phyloP scores from a whole-genome alignment of 2,888 invertebrate species.

The Philonicus albiceps region DNA sequence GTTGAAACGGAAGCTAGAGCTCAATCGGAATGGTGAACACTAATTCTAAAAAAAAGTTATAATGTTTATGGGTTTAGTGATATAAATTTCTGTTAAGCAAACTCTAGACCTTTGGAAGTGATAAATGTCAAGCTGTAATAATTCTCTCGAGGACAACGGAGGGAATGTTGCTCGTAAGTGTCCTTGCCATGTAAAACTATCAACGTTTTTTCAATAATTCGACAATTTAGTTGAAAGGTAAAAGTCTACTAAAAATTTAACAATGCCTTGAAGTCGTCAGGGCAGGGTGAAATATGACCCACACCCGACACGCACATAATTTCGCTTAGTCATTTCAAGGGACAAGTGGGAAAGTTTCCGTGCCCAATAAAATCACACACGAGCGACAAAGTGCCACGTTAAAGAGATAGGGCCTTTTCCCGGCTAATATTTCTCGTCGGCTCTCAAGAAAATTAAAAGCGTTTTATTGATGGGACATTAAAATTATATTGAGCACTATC shows the following conservation, averaged over 20 bases:
- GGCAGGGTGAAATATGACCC: background rate
- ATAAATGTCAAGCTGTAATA: background rate
- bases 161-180: background rate
- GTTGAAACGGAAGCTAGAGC: no score
- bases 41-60: no score
- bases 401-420: background rate
- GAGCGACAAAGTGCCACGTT: background rate
- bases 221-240: background rate
- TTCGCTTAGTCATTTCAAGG: background rate
- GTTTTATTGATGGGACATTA: slow-evolving; percentile 5
- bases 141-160: background rate
- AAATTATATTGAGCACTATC: background rate
- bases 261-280: background rate
- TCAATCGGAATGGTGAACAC: no score
- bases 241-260: background rate
- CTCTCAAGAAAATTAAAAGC: slow-evolving; percentile 7
- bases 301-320: background rate
- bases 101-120: background rate
- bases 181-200: background rate
- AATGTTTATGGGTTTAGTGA: background rate
- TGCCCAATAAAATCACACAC: background rate
- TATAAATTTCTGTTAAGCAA: background rate
- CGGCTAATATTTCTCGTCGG: background rate
- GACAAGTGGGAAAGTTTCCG: background rate
- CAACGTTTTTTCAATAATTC: background rate